Conservation (phyloP, 1,140 invertebrate species). For the Ctenoplectra terminalis region DNA sequence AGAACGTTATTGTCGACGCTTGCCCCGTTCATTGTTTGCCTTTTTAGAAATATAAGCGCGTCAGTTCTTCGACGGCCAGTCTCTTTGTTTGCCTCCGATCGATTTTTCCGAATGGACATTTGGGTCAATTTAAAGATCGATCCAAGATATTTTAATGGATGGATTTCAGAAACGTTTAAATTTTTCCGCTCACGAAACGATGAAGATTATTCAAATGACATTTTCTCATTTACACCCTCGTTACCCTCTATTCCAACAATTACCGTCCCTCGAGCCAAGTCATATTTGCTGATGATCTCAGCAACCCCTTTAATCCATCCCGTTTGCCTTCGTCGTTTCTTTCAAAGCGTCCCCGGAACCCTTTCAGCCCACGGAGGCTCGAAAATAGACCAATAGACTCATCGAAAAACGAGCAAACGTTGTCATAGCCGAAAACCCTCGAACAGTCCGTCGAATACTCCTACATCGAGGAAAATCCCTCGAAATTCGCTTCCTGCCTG, state of each 20-base stretch:
- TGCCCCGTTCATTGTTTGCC: slow-evolving; percentile 25
- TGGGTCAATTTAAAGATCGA: slow-evolving; percentile 16
- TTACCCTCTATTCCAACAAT: not conserved
- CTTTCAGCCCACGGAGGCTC: not conserved
- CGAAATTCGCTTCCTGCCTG: not conserved
- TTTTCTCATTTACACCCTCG: not conserved
- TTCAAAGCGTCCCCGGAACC: not conserved
- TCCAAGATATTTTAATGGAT: not conserved
- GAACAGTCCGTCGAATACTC: slow-evolving; percentile 7
- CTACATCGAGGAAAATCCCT: not conserved
- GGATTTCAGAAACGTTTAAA: not conserved
- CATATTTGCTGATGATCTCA: not conserved
- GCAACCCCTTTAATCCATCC: not conserved
- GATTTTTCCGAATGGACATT: not conserved
- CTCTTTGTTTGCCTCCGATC: not conserved
- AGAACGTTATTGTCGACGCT: slow-evolving; percentile 6
- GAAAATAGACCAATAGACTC: slow-evolving; percentile 3
- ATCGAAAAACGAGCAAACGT: slow-evolving; percentile 32
- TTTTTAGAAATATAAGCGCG: too few relatives aligned
- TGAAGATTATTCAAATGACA: not conserved
- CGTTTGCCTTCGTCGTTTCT: not conserved
- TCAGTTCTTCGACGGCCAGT: too few relatives aligned
- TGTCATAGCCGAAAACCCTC: not conserved
- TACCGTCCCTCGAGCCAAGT: not conserved
- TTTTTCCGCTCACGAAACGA: not conserved